These are phyloP conservation scores for Epinotia ramella DNA, from an alignment of 2,888 invertebrate genomes.

Conservation along the genomic window DNA sequence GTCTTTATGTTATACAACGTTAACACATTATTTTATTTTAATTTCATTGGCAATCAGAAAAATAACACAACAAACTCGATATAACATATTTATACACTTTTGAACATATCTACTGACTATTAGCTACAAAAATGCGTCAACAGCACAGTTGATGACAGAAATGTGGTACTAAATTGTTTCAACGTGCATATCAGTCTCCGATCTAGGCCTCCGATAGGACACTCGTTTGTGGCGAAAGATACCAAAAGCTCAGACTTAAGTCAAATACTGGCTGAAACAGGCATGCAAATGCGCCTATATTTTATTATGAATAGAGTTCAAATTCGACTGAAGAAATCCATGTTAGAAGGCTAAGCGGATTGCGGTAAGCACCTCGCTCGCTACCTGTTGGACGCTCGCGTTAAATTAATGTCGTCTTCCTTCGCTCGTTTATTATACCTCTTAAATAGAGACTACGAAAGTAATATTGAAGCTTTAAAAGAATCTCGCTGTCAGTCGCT, in stretches of 20 bases:
- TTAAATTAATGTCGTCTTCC: slow-evolving; percentile 42
- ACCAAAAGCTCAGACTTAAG: background rate
- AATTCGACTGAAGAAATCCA: background rate
- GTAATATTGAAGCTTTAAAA: slow-evolving; percentile 36
- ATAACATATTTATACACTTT: no score
- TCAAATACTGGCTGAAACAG: background rate
- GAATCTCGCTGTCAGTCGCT: slow-evolving; percentile 30
- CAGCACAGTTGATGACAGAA: slow-evolving; percentile 18
- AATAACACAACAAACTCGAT: no score
- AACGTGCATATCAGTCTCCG: slow-evolving; percentile 31
- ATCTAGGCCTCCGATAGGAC: slow-evolving; percentile 34
- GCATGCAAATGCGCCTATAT: background rate
- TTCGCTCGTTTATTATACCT: slow-evolving; percentile 38
- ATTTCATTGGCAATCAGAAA: no score
- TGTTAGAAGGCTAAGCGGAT: slow-evolving; percentile 12
- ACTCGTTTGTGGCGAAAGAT: slow-evolving; percentile 18
- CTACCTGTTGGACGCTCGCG: slow-evolving; percentile 42
- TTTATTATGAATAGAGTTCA: background rate
- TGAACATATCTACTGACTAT: background rate
- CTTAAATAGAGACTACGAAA: slow-evolving; percentile 36
- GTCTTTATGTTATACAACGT: no score
- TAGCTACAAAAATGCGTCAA: slow-evolving; percentile 17
- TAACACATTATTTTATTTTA: no score
- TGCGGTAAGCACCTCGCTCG: slow-evolving; percentile 17
- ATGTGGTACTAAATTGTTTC: slow-evolving; percentile 30